These are phyloP conservation scores for Venustaconcha ellipsiformis DNA, from an alignment of 1,140 invertebrate genomes.

Conservation along the genomic window DNA sequence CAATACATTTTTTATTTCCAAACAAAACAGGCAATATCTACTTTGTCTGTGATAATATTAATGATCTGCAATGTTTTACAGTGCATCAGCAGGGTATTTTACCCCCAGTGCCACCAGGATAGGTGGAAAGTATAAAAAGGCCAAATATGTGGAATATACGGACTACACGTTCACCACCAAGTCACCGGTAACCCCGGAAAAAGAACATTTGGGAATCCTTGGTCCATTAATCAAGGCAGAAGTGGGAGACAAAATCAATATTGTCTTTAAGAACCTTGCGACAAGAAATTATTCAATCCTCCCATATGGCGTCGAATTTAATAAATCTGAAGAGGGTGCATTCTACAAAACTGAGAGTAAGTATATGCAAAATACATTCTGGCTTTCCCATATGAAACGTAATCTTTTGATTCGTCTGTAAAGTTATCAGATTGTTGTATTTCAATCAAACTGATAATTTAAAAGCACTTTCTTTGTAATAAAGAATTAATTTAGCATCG, in stretches of 20 bases:
- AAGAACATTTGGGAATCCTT: slow-evolving; percentile 46
- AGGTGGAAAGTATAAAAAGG: slow-evolving; percentile 53
- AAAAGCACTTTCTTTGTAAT: too few relatives aligned
- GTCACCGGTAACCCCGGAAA: slow-evolving; percentile 22
- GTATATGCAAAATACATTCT: too few relatives aligned
- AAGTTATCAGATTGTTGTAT: too few relatives aligned
- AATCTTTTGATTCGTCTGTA: too few relatives aligned
- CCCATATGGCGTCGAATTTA: slow-evolving; percentile 30
- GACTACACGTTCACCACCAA: slow-evolving; percentile 40
- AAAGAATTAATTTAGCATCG: too few relatives aligned
- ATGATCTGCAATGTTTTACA: too few relatives aligned
- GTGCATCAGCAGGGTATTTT: too few relatives aligned
- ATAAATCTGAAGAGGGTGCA: slow-evolving; percentile 37
- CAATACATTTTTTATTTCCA: too few relatives aligned
- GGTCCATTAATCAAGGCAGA: slow-evolving; percentile 54
- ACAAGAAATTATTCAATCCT: slow-evolving; percentile 33
- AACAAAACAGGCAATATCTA: too few relatives aligned
- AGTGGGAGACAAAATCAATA: slow-evolving; percentile 50
- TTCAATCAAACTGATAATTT: too few relatives aligned
- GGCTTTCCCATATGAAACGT: too few relatives aligned
- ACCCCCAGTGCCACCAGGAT: slow-evolving; percentile 23
- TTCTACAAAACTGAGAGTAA: slow-evolving; percentile 32
- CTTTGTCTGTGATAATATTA: too few relatives aligned
- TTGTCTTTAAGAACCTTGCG: slow-evolving; percentile 44
- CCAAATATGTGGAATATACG: slow-evolving; percentile 49